Conservation (phyloP, 1,140 invertebrate species). For the Zaprionus lachaisei region DNA sequence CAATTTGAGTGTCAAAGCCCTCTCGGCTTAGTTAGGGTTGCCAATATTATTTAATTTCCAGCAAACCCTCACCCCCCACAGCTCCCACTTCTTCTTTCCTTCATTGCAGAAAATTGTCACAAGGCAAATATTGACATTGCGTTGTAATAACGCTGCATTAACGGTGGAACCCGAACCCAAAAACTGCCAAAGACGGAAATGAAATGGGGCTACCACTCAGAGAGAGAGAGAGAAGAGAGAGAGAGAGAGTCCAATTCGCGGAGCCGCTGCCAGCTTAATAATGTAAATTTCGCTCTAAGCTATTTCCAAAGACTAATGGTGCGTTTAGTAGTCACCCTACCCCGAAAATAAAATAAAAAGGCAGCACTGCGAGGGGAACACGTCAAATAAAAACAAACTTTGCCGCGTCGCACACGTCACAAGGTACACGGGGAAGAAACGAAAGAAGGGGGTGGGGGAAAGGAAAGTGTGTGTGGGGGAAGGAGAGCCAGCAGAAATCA, state of each 20-base stretch:
- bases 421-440: slow-evolving; percentile 33
- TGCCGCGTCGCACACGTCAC: slow-evolving; percentile 48
- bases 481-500: slow-evolving; percentile 44
- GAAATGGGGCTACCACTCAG: slow-evolving; percentile 40
- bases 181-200: slow-evolving; percentile 56
- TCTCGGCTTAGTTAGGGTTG: slow-evolving; percentile 69
- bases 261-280: slow-evolving; percentile 67
- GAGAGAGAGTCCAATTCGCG: slow-evolving; percentile 4
- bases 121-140: slow-evolving; percentile 78
- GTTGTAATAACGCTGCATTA: slow-evolving; percentile 83
- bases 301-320: slow-evolving; percentile 83
- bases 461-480: neutral
- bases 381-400: slow-evolving; percentile 49
- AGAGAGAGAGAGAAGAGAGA: neutral
- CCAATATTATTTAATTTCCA: slow-evolving; percentile 76
- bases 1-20: slow-evolving; percentile 52
- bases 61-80: neutral
- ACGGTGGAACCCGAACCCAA: slow-evolving; percentile 45
- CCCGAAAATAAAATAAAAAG: slow-evolving; percentile 28
- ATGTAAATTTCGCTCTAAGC: slow-evolving; percentile 82
- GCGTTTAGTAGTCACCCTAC: slow-evolving; percentile 61
- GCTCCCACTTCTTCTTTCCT: too few species aligned
- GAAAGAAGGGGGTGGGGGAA: neutral
- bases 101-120: slow-evolving; percentile 63
- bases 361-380: neutral